Evolutionary conservation across 2,797 vertebrate genomes (phyloP).

Genomic region (Parauchenoglanis ngamensis): DNA sequence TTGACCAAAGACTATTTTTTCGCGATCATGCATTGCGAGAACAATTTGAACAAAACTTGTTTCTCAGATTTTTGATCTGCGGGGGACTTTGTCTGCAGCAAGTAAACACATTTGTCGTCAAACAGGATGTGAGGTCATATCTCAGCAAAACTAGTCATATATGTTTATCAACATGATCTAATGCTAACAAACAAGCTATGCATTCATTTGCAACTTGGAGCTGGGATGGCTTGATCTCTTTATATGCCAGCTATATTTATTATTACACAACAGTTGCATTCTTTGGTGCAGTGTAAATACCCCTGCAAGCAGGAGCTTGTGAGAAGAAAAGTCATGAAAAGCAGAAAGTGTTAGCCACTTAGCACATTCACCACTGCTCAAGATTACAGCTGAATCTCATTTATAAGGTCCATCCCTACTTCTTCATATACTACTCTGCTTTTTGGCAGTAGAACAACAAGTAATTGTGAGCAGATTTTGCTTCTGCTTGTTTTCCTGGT

Average conservation of each 20-base stretch:
- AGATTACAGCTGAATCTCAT: slow-evolving; percentile 20
- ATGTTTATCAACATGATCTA: neutral
- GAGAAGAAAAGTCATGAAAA: neutral
- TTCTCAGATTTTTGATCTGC: neutral
- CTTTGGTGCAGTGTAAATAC: slow-evolving; percentile 18
- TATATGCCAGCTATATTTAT: neutral
- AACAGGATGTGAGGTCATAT: neutral
- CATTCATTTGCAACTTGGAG: neutral
- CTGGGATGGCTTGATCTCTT: neutral
- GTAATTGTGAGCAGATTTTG: slow-evolving; percentile 44
- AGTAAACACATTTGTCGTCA: neutral
- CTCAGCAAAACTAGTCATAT: neutral
- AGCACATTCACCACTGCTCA: neutral
- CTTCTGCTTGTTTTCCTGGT: slow-evolving; percentile 39
- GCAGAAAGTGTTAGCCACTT: neutral
- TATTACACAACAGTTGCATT: neutral
- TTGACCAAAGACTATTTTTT: neutral
- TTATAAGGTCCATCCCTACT: slow-evolving; percentile 11
- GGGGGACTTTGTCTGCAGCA: neutral
- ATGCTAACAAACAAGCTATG: neutral
- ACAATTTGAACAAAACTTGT: neutral
- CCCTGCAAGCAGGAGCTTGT: slow-evolving; percentile 3
- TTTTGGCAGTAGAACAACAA: slow-evolving; percentile 29
- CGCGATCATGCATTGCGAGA: neutral
- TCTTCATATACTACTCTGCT: slow-evolving; percentile 19